Evolutionary conservation across 1,140 invertebrate genomes (phyloP).

Genomic region (Neotoxoptera formosana): DNA sequence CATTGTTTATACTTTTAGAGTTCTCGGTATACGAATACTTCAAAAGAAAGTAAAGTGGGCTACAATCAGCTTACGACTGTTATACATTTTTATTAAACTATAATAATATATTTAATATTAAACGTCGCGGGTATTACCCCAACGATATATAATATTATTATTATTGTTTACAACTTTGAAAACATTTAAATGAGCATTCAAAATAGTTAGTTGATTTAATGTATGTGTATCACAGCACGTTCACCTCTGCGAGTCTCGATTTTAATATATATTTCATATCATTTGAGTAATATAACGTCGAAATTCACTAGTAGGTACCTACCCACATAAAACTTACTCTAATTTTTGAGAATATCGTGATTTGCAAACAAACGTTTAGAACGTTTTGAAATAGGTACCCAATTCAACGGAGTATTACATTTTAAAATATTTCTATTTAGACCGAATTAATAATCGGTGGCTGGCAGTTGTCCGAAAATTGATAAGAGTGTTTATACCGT

Average conservation of each 20-base stretch:
- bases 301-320: background rate
- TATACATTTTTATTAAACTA: background rate
- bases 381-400: background rate
- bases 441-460: background rate
- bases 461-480: no score
- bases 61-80: background rate
- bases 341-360: background rate
- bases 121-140: background rate
- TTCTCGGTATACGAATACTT: background rate
- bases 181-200: background rate
- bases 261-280: background rate
- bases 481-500: no score
- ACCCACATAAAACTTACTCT: background rate
- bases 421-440: background rate
- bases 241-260: background rate
- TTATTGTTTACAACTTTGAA: background rate
- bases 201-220: background rate
- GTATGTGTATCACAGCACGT: background rate
- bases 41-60: background rate
- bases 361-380: background rate
- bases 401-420: background rate
- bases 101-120: background rate
- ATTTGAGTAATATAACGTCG: background rate
- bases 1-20: background rate
- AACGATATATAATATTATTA: background rate